A percentile compares a stretch with the other conserved stretches of the same genome.
Conservation (phyloP, 1,140 invertebrate genomes). For the Pteromalus puparum region DNA sequence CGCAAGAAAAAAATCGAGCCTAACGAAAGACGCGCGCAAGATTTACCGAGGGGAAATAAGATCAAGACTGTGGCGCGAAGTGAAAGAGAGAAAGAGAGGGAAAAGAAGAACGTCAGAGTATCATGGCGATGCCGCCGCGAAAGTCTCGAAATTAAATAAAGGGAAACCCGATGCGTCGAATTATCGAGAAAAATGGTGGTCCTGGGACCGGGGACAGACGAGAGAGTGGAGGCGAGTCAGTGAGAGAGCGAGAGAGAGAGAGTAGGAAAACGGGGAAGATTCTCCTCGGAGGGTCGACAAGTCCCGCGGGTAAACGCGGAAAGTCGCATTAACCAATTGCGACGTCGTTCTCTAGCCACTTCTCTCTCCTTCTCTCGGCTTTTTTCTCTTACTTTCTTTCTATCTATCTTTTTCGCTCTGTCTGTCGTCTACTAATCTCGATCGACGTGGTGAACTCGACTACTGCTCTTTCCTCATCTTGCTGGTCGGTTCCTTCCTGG, state of each 20-base stretch:
- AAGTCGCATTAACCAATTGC: conserved; percentile 52
- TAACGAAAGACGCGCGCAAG: conserved; percentile 2
- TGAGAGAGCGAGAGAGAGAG: background rate
- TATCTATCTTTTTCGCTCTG: conserved; percentile 12
- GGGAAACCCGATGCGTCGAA: conserved; percentile 53
- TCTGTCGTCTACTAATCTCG: conserved; percentile 44
- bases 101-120: background rate
- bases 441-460: conserved; percentile 10
- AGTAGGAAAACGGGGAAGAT: conserved; percentile 27
- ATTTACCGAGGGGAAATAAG: conserved; percentile 38
- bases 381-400: background rate
- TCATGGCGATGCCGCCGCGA: conserved; percentile 7
- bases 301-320: conserved; percentile 39
- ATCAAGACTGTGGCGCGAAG: conserved; percentile 17
- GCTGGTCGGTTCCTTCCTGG: background rate
- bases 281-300: conserved; percentile 13
- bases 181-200: conserved; percentile 53
- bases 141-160: conserved; percentile 54
- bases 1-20: background rate
- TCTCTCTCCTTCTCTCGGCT: conserved; percentile 4
- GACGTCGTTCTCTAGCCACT: conserved; percentile 29
- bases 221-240: background rate
- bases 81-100: conserved; percentile 14
- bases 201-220: background rate
- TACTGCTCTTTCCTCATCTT: background rate